Conservation (phyloP, 2,113 vertebrate species). For the Daphoenositta chrysoptera region DNA sequence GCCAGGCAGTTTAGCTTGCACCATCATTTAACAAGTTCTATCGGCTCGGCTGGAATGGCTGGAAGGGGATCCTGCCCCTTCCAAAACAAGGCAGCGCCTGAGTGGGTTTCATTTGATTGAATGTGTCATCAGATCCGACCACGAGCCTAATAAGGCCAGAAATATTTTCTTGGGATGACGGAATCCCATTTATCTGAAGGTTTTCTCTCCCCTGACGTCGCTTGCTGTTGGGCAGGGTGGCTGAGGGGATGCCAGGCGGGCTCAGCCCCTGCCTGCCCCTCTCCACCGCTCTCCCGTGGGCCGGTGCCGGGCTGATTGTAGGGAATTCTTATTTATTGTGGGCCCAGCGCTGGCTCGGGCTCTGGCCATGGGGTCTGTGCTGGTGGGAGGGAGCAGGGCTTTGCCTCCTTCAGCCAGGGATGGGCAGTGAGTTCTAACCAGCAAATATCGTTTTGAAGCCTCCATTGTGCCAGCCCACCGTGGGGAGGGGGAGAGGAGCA, state of each 20-base stretch:
- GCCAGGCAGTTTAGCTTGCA: not conserved
- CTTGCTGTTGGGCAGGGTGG: not conserved
- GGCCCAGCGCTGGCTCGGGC: not conserved
- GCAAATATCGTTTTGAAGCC: not conserved
- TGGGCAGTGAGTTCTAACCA: not conserved
- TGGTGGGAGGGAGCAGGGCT: not conserved
- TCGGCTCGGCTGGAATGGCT: not conserved
- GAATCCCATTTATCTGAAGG: not conserved
- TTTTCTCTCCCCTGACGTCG: not conserved
- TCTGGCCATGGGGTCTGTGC: fast-evolving
- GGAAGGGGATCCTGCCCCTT: not conserved
- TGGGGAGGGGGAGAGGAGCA: slow-evolving; percentile 13
- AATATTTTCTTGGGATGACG: not conserved
- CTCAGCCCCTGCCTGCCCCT: not conserved
- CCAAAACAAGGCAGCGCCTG: not conserved
- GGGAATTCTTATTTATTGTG: not conserved
- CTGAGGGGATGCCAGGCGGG: not conserved
- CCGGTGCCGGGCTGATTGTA: not conserved
- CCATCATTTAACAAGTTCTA: not conserved
- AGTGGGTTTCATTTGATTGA: not conserved
- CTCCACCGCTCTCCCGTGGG: fast-evolving
- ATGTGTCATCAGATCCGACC: not conserved
- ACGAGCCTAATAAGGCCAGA: not conserved
- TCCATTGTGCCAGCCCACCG: not conserved
- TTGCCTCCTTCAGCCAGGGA: not conserved